A percentile compares a stretch with the other conserved stretches of the same genome.
Conservation (phyloP, 2,888 invertebrate genomes). For the Antheraea assamensis region DNA sequence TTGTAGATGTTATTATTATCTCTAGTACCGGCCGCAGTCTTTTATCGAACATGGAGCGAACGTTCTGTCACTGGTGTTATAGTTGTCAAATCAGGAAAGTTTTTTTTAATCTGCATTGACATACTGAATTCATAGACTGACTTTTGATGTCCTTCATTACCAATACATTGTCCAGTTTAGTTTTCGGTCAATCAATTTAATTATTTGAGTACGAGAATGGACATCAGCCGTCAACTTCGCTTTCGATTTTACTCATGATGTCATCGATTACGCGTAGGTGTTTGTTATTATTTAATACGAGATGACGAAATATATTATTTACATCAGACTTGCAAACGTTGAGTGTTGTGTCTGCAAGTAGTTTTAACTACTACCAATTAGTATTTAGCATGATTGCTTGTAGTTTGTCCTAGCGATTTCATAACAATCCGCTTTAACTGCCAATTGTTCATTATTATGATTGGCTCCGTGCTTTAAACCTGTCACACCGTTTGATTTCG, state of each 20-base stretch:
- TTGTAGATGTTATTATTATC: too few species aligned
- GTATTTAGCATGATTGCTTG: not conserved
- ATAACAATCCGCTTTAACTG: not conserved
- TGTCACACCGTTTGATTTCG: not conserved
- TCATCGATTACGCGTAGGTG: conserved; percentile 55
- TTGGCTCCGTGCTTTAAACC: not conserved
- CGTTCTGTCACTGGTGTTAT: too few species aligned
- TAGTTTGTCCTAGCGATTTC: conserved; percentile 1
- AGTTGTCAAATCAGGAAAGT: not conserved
- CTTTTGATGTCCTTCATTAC: not conserved
- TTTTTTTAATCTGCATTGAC: not conserved
- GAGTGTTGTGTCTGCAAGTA: not conserved
- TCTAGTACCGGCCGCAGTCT: too few species aligned
- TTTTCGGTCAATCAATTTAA: not conserved
- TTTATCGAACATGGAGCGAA: too few species aligned
- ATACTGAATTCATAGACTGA: not conserved
- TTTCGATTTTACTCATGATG: conserved; percentile 71
- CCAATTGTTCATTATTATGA: not conserved
- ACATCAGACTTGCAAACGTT: not conserved
- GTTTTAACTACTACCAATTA: not conserved
- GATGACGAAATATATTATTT: conserved; percentile 11
- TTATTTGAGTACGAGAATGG: not conserved
- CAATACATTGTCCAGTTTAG: not conserved
- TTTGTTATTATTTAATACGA: conserved; percentile 30
- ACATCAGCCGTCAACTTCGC: conserved; percentile 38